Base-by-base conservation (phyloP, 2,888 invertebrate genomes). In the Acronicta aceris region DNA sequence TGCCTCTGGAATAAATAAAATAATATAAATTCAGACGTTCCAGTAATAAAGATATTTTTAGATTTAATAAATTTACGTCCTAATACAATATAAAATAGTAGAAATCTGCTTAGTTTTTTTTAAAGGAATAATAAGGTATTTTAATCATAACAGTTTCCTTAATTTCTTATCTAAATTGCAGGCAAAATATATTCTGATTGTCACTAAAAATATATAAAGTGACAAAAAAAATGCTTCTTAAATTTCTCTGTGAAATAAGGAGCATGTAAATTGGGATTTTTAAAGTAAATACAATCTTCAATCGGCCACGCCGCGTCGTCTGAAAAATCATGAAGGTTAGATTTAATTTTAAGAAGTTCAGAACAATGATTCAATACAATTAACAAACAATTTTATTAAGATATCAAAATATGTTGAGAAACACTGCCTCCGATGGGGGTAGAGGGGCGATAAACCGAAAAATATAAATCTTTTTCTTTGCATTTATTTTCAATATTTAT, bases 321-420 rank as follows among this genome's bases (percentile, higher is more conserved):
- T 76, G 84, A 85, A 80, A 81, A 78, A 77, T 81, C 66, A 81
- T 87, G 38, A 91, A 92, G 92, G 91, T 92, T 92, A 92, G 91
- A 91, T 78, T 85, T 85, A 81, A 86, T 76, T 87, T 88, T 90
- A 90, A 91, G 89, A 78, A 80, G 82, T 81, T 77, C 76, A 78
- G 69, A 53, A 56, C 46, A 52, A 62, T 63, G 56, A 66, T 68
- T 46, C 33, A 69, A 62, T 60, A 45, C 49, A 61, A 77, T 74
- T 77, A 69, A 77, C 72, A 68, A 66, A 38, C 13, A 13, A 68
- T 66, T 33, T 36, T 51, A 65, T 46, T 27, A 66, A 74, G 49
- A 61, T 46, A 60, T 50, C 42, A 40, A 48, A 53, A 21, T 50
- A 48, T 69, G 62, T 74, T 62, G 62, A 71, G 60, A 67, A 72